These are phyloP conservation scores for Neuroscelio doddi DNA, from an alignment of 2,888 invertebrate genomes.

Conservation along the genomic window DNA sequence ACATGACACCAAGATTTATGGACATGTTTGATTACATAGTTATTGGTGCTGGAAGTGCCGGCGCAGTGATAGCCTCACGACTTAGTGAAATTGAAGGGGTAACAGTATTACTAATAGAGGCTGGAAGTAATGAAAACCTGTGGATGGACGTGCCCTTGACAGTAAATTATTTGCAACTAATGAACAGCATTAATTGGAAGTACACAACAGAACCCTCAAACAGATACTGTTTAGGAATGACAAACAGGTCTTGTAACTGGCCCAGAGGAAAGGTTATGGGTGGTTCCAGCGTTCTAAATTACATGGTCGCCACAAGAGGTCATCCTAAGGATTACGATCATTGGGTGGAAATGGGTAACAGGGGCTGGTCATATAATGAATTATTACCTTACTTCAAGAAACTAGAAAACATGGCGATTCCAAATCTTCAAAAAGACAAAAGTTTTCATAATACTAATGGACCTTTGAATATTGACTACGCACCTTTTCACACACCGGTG, in stretches of 20 bases:
- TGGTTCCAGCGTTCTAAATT: conserved; percentile 85
- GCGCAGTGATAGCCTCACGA: conserved; percentile 83
- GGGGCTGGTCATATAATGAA: conserved; percentile 83
- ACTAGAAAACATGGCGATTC: conserved; percentile 80
- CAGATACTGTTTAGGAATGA: conserved; percentile 78
- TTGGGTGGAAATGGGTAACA: conserved; percentile 82
- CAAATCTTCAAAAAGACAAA: conserved; percentile 62
- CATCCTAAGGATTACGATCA: conserved; percentile 82
- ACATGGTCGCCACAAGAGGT: conserved; percentile 86
- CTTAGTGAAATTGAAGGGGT: conserved; percentile 81
- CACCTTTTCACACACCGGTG: conserved; percentile 75
- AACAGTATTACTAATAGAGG: conserved; percentile 82
- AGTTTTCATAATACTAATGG: conserved; percentile 76
- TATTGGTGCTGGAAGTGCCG: conserved; percentile 87
- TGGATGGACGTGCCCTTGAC: conserved; percentile 85
- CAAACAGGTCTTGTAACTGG: conserved; percentile 62
- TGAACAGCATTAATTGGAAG: conserved; percentile 82
- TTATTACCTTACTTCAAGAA: conserved; percentile 86
- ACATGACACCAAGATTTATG: conserved; percentile 71
- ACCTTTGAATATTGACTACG: conserved; percentile 75
- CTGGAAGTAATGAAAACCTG: conserved; percentile 79
- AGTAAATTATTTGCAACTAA: conserved; percentile 82
- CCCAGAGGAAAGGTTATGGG: conserved; percentile 84
- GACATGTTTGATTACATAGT: conserved; percentile 84
- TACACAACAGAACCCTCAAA: conserved; percentile 86